phyloP scores from a whole-genome alignment of 2,113 vertebrate genomes.

The Labeo rohita region DNA sequence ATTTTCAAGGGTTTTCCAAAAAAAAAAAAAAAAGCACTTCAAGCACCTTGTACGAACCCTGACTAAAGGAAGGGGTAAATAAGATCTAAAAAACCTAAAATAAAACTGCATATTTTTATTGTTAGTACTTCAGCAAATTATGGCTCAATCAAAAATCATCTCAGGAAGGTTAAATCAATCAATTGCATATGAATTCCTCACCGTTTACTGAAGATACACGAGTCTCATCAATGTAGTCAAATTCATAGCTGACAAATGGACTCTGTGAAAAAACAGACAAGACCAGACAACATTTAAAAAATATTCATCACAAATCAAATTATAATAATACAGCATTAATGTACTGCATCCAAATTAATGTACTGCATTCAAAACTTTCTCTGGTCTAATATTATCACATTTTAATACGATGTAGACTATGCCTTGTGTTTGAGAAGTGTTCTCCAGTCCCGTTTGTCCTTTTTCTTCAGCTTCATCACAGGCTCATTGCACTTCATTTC shows the following conservation, averaged over 20 bases:
- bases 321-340: too few species aligned
- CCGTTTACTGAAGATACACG: constrained; percentile 53
- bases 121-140: neutral
- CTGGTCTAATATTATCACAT: neutral
- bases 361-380: neutral
- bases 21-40: too few species aligned
- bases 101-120: neutral
- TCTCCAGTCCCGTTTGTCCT: constrained; percentile 63
- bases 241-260: constrained; percentile 72
- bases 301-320: neutral
- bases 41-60: too few species aligned
- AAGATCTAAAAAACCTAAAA: neutral
- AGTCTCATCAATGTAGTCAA: constrained; percentile 67
- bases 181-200: constrained; percentile 30
- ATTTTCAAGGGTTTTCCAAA: too few species aligned
- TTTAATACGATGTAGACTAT: neutral
- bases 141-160: neutral
- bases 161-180: neutral
- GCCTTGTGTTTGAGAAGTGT: constrained; percentile 69
- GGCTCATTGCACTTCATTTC: constrained; percentile 72
- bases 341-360: neutral
- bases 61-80: neutral
- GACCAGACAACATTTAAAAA: neutral
- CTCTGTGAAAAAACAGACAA: constrained; percentile 58
- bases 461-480: constrained; percentile 70